Base-by-base conservation (phyloP, 2,888 invertebrate species). In the Amiota mariae region DNA sequence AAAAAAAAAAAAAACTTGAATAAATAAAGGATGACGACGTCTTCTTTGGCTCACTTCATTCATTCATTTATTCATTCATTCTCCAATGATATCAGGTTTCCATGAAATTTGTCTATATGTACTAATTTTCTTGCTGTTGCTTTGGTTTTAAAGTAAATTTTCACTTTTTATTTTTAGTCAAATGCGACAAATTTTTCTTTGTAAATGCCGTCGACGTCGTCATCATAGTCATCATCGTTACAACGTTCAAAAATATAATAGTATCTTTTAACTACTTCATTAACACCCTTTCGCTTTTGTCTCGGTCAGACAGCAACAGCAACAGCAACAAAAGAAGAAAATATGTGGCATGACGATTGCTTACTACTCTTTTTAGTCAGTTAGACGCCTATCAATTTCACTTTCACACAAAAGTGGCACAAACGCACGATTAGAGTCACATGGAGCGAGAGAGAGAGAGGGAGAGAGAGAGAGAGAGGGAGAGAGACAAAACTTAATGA, bases 351-450 rank as follows among this genome's bases (percentile, higher is more conserved):
- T 36, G 36, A 36, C 36, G 36, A 36, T 36, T 36, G 6, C 36
- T 36, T 36, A 36, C 36, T 36, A 36, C 36, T 36, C 6, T 2
- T 36, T 36, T 36, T 36, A 6, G 36, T 6, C 36, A 36, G 36
- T 36, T 36, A 36, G 36, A 6, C 15, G 54, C 54, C 54, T 59
- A 59, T 59, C 59, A 85, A 82, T 85, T 82, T 82, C 81, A 85
- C 82, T 82, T 82, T 82, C 79, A 79, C 80, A 78, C 76, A 78
- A 59, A 59, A 59, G 59, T 59, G 59, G 20, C 24, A 59, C 20
- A 59, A 59, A 15, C 59, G 59, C 59, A 20, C 11, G 75, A 70
- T 68, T 63, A 72, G 71, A 46, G 56, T 63, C 59, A 75, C 72
- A 63, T 71, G 20, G 49, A 67, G n/a, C n/a, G n/a, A 54, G 36